phyloP scores from a whole-genome alignment of 2,113 vertebrate genomes.

The Mastomys natalensis region DNA sequence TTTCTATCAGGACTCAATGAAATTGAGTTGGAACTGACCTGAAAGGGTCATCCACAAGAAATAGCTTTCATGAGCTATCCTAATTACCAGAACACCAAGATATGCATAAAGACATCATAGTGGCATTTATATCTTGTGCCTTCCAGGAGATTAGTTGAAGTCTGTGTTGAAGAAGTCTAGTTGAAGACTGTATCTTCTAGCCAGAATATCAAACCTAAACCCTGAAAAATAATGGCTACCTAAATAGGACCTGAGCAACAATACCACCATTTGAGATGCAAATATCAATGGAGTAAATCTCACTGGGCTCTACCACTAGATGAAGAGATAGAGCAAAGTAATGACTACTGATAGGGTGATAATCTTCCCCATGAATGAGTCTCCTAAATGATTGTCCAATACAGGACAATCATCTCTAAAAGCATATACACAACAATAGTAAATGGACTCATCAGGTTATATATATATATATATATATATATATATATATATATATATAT shows the following conservation, averaged over 20 bases:
- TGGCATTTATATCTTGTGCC: too few relatives aligned
- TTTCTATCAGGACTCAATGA: not conserved
- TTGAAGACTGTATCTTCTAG: not conserved
- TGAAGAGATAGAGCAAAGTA: not conserved
- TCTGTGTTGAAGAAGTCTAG: too few relatives aligned
- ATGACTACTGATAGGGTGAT: not conserved
- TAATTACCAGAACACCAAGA: not conserved
- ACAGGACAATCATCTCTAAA: not conserved
- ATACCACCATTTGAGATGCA: not conserved
- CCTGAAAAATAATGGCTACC: not conserved
- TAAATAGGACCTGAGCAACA: not conserved
- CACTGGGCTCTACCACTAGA: not conserved
- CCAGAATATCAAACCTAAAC: not conserved
- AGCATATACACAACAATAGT: not conserved
- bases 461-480: not conserved
- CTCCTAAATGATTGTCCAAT: not conserved
- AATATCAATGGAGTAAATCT: not conserved
- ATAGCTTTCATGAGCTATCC: not conserved
- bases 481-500: not conserved
- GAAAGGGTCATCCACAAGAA: not conserved
- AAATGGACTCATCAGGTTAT: not conserved
- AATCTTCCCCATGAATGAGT: not conserved
- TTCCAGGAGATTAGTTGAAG: not conserved
- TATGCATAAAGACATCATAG: too few relatives aligned
- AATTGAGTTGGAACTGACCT: not conserved